Base-by-base conservation (phyloP, 2,113 vertebrate genomes). In the Hemicordylus capensis region DNA sequence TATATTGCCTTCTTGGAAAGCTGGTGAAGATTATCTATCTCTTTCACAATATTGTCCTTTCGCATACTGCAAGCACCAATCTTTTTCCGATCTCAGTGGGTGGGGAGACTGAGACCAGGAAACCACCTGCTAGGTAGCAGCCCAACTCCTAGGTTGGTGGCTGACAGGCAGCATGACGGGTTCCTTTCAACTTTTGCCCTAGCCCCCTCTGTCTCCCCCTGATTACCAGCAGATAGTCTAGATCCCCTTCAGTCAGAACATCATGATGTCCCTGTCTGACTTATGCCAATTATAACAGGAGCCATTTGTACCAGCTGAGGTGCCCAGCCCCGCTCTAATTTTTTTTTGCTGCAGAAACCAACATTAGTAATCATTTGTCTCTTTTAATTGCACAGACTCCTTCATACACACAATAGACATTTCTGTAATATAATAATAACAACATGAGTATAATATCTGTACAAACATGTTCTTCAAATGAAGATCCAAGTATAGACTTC, bases 11-110 rank as follows among this genome's bases (percentile, higher is more conserved):
- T 85, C 31, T 61, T 84, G 28, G 51, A 1, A 1, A 81, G 70
- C 37, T 73, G 85, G 31, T 54, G 28, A 81, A 88, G n/a, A 44
- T 83, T 64, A 48, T 85, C 82, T 84, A 66, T 81, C 39, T 87
- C 85, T 31, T 79, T 51, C 4, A 77, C 14, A 76, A 59, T 87
- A 81, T 79, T 88, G 19, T 76, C 12, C 26, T 75, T 87, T 34
- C 31, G 69, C 10, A 66, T 67, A 58, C 5, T 10, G 31, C 81
- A 90, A 87, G 81, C 19, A 19, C 3, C 58, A 22, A 56, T 69
- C 8, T 63, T 85, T 83, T 61, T 42, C 6, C 39, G n/a, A n/a
- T n/a, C 58, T 59, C 5, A 6, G 20, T 59, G 58, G 19, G 6
- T 17, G 58, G 14, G 19, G 11, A 22, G 58, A 24, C 17, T 22